Conservation (phyloP, 2,797 vertebrate genomes). For the Anolis apletophallus region DNA sequence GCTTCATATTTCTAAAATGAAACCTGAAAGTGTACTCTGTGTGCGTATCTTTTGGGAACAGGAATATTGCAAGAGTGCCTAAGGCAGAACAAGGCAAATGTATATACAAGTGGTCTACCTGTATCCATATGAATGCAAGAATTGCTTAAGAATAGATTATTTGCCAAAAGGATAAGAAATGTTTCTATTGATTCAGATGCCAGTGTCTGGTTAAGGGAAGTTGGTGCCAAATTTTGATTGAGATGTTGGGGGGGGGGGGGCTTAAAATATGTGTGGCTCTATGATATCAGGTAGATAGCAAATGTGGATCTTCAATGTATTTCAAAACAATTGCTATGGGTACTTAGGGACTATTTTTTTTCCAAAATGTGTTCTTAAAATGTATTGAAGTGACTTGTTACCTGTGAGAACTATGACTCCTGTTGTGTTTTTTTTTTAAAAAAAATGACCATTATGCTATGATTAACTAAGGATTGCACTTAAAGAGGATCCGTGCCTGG, state of each 20-base stretch:
- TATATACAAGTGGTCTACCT: background rate
- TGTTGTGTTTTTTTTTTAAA: too few species aligned
- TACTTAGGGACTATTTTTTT: too few species aligned
- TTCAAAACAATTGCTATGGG: too few species aligned
- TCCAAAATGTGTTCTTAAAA: too few species aligned
- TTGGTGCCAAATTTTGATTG: background rate
- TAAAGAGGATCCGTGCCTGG: too few species aligned
- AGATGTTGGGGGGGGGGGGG: too few species aligned
- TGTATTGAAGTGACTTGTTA: too few species aligned
- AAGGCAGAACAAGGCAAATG: background rate
- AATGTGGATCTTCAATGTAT: too few species aligned
- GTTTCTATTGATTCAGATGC: background rate
- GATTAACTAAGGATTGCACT: too few species aligned
- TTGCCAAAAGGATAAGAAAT: background rate
- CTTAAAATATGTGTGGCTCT: background rate
- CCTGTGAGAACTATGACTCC: too few species aligned
- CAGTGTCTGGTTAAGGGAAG: background rate
- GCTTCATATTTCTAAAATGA: slow-evolving; percentile 39
- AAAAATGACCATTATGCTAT: too few species aligned
- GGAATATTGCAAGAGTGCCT: background rate
- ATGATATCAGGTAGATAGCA: too few species aligned
- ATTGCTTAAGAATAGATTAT: background rate
- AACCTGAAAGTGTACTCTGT: background rate
- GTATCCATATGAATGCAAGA: background rate
- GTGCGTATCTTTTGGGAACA: background rate